A percentile compares a stretch with the other conserved stretches of the same genome.
Conservation (phyloP, 2,888 invertebrate genomes). For the Caenorhabditis sp. region DNA sequence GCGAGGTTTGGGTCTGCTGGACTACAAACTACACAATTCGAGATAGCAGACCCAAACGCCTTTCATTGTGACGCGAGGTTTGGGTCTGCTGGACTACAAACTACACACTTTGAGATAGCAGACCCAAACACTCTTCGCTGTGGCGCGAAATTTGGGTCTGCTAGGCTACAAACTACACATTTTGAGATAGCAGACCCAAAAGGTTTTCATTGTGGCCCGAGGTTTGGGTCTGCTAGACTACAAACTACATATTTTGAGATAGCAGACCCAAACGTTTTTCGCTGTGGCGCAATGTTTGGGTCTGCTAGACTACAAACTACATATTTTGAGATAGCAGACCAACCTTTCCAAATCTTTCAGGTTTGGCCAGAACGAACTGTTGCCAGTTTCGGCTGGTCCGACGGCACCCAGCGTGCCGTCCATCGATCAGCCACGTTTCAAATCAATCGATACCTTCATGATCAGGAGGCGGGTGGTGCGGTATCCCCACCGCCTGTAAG, state of each 20-base stretch:
- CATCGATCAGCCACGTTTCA: slow-evolving; percentile 68
- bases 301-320: too few species aligned
- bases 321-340: too few species aligned
- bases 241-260: background rate
- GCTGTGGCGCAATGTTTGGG: too few species aligned
- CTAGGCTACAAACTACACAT: too few species aligned
- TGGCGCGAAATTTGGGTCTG: too few species aligned
- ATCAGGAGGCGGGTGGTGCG: slow-evolving; percentile 23
- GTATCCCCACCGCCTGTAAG: slow-evolving; percentile 16
- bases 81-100: slow-evolving; percentile 8
- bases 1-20: too few species aligned
- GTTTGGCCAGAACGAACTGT: slow-evolving; percentile 69
- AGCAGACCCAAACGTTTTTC: slow-evolving; percentile 4
- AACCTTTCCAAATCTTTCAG: slow-evolving; percentile 48
- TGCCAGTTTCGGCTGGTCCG: slow-evolving; percentile 64
- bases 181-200: too few species aligned
- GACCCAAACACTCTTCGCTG: background rate
- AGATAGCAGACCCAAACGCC: too few species aligned
- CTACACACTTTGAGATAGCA: background rate
- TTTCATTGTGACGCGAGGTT: too few species aligned
- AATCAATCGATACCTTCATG: slow-evolving; percentile 50
- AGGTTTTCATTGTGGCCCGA: too few species aligned
- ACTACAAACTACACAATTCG: too few species aligned
- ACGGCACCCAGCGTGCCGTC: slow-evolving; percentile 35
- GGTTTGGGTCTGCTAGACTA: slow-evolving; percentile 6